Percentiles rank a stretch among this genome's conserved stretches.
phyloP scores from a whole-genome alignment of 2,888 invertebrate genomes.

The Agrenia bidenticulata region DNA sequence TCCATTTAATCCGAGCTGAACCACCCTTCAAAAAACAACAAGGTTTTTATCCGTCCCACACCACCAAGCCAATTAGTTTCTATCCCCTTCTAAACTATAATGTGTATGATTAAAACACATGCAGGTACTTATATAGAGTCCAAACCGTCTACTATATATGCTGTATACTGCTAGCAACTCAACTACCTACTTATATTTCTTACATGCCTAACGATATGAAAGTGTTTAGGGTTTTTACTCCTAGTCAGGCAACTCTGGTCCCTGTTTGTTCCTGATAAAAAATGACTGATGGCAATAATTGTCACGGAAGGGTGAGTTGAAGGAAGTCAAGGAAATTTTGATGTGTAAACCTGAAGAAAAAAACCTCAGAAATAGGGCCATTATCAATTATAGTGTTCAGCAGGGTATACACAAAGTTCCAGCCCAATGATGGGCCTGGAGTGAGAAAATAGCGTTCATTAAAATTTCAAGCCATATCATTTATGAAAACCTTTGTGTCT shows the following conservation, averaged over 20 bases:
- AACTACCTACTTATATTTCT: too few species aligned
- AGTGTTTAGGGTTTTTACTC: too few species aligned
- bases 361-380: too few species aligned
- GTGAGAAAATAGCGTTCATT: too few species aligned
- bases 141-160: neutral
- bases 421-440: too few species aligned
- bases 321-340: slow-evolving; percentile 2
- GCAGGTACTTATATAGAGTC: neutral
- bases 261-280: slow-evolving; percentile 19
- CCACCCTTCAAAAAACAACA: slow-evolving; percentile 13
- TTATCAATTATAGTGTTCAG: too few species aligned
- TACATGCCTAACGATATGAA: too few species aligned
- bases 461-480: too few species aligned
- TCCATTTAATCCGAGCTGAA: neutral
- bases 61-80: slow-evolving; percentile 17
- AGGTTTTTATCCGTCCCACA: slow-evolving; percentile 10
- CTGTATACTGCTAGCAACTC: too few species aligned
- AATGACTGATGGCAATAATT: slow-evolving; percentile 26
- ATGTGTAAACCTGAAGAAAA: neutral
- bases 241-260: neutral
- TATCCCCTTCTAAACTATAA: neutral
- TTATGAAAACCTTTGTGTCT: too few species aligned
- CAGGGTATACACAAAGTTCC: too few species aligned
- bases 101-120: neutral
- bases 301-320: slow-evolving; percentile 9